A percentile compares a stretch with the other conserved stretches of the same genome.
Evolutionary conservation across 1,140 invertebrate species (phyloP).

Genomic region (Arctopsyche grandis): DNA sequence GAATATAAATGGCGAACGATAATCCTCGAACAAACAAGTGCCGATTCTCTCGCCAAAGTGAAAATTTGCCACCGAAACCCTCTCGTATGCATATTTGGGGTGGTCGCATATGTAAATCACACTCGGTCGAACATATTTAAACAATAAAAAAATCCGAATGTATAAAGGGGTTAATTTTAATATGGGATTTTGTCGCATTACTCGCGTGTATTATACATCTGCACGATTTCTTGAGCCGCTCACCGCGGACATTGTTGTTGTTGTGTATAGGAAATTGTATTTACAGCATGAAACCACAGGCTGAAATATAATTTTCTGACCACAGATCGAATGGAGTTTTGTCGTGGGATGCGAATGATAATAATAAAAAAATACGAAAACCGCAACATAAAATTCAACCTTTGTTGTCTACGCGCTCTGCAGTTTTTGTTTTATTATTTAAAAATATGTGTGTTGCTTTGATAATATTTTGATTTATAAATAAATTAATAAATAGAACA

Average conservation of each 20-base stretch:
- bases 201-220: no score
- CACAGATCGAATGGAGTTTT: constrained; percentile 16
- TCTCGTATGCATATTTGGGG: neutral
- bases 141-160: no score
- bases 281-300: neutral
- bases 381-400: constrained; percentile 17
- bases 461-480: no score
- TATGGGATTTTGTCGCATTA: no score
- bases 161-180: no score
- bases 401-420: neutral
- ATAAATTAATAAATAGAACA: no score
- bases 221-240: no score
- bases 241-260: no score
- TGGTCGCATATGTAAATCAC: neutral
- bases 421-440: no score
- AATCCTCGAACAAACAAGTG: constrained; percentile 31
- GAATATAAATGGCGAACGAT: constrained; percentile 34
- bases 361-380: constrained; percentile 4
- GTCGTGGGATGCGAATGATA: constrained; percentile 13
- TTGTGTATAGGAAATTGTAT: neutral
- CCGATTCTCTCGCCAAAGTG: neutral
- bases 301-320: neutral
- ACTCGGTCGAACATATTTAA: neutral
- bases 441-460: no score
- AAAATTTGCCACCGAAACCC: neutral